Evolutionary conservation across 53 echinoderm and acorn worm species (phyloP).

Genomic region (Echinometra lucunter): DNA sequence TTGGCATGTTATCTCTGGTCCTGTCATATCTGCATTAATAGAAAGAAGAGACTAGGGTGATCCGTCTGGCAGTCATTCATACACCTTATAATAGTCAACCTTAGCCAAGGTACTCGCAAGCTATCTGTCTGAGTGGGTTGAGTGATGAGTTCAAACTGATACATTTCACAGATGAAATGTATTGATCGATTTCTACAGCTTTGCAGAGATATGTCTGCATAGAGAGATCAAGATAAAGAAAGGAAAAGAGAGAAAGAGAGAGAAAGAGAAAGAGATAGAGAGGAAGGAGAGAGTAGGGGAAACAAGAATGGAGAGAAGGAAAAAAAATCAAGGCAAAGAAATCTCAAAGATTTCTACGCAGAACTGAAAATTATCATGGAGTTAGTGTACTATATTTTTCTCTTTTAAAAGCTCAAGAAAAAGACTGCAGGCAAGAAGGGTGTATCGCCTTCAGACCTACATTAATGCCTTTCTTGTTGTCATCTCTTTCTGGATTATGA

Average conservation of each 20-base stretch:
- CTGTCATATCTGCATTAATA: not conserved
- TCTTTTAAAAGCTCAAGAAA: not conserved
- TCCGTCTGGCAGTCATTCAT: conserved; percentile 23
- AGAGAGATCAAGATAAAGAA: too few species aligned
- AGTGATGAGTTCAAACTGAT: not conserved
- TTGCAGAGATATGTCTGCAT: not conserved
- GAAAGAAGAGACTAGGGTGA: not conserved
- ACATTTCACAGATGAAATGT: not conserved
- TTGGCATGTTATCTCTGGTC: not conserved
- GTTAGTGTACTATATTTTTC: too few species aligned
- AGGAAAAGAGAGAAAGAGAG: too few species aligned
- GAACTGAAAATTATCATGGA: too few species aligned
- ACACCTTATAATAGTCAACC: not conserved
- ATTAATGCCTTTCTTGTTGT: too few species aligned
- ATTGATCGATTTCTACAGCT: not conserved
- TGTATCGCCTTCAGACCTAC: not conserved
- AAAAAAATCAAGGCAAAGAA: too few species aligned
- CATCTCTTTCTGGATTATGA: too few species aligned
- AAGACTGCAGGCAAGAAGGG: not conserved
- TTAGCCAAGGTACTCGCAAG: not conserved
- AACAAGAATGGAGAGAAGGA: too few species aligned
- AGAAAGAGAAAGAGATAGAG: too few species aligned
- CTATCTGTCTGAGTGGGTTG: not conserved
- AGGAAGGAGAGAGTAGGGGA: too few species aligned
- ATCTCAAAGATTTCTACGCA: too few species aligned